Conservation (phyloP, 2,113 vertebrate species). For the Salvelinus alpinus region DNA sequence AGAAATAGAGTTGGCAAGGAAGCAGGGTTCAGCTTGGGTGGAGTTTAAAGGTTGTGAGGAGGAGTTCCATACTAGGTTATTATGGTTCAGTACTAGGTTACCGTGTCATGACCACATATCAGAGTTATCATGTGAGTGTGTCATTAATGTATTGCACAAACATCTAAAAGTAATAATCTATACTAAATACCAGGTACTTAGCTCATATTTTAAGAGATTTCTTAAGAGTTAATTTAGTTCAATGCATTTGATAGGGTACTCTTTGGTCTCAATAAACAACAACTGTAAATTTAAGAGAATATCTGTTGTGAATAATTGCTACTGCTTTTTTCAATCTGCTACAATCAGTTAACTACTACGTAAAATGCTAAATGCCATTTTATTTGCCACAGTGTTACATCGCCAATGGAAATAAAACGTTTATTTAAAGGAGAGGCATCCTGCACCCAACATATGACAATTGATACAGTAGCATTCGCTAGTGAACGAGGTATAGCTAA, state of each 20-base stretch:
- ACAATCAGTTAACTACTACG: conserved; percentile 1
- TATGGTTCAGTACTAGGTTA: background rate
- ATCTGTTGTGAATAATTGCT: conserved; percentile 21
- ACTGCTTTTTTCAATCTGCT: conserved; percentile 9
- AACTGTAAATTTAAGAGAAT: conserved; percentile 5
- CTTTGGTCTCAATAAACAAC: conserved; percentile 9
- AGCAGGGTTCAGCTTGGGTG: background rate
- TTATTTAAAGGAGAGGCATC: conserved; percentile 5
- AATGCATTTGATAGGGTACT: conserved; percentile 2
- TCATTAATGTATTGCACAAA: conserved; percentile 5
- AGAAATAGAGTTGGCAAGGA: background rate
- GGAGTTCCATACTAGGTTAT: background rate
- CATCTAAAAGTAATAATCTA: conserved; percentile 17
- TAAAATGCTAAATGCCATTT: background rate
- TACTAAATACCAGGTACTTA: conserved; percentile 39
- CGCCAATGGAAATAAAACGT: background rate
- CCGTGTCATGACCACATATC: conserved; percentile 5
- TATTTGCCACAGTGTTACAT: background rate
- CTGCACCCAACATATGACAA: conserved; percentile 6
- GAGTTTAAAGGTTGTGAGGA: background rate
- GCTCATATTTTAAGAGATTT: background rate
- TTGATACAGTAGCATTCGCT: conserved; percentile 15
- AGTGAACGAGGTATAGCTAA: background rate
- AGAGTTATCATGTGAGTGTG: conserved; percentile 22
- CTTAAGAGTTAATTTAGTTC: conserved; percentile 3